Conservation (phyloP, 2,113 vertebrate species). For the Phyllopteryx taeniolatus region DNA sequence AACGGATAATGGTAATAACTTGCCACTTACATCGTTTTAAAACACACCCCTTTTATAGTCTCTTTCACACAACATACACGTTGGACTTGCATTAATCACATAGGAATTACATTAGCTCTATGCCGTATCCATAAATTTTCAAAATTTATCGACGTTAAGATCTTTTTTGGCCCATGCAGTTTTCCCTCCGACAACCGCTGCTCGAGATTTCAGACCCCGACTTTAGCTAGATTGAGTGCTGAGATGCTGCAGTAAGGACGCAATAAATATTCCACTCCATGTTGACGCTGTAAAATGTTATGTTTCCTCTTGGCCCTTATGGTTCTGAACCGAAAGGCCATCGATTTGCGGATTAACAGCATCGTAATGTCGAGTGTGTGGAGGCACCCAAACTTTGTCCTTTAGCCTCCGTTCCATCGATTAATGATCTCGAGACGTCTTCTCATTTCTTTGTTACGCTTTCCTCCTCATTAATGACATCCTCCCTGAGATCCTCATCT, state of each 20-base stretch:
- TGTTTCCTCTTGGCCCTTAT: constrained; percentile 15
- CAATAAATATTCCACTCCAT: not conserved
- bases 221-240: constrained; percentile 22
- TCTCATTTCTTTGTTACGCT: not conserved
- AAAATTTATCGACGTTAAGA: constrained; percentile 46
- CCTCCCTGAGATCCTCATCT: constrained; percentile 14
- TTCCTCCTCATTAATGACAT: constrained; percentile 14
- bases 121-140: constrained; percentile 12
- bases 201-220: constrained; percentile 21
- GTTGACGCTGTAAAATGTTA: constrained; percentile 10
- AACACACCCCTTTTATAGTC: constrained; percentile 24
- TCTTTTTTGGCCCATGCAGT: constrained; percentile 59
- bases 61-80: constrained; percentile 2
- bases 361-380: constrained; percentile 32
- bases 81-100: constrained; percentile 16
- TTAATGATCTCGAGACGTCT: not conserved
- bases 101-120: constrained; percentile 18
- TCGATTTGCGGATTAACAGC: constrained; percentile 29
- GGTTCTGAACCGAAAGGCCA: constrained; percentile 13
- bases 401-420: constrained; percentile 2
- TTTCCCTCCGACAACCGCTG: constrained; percentile 13
- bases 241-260: constrained; percentile 20
- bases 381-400: constrained; percentile 26
- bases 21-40: not conserved
- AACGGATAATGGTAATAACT: not conserved